phyloP scores from a whole-genome alignment of 2,888 invertebrate species.

The Cheilosia impressa region DNA sequence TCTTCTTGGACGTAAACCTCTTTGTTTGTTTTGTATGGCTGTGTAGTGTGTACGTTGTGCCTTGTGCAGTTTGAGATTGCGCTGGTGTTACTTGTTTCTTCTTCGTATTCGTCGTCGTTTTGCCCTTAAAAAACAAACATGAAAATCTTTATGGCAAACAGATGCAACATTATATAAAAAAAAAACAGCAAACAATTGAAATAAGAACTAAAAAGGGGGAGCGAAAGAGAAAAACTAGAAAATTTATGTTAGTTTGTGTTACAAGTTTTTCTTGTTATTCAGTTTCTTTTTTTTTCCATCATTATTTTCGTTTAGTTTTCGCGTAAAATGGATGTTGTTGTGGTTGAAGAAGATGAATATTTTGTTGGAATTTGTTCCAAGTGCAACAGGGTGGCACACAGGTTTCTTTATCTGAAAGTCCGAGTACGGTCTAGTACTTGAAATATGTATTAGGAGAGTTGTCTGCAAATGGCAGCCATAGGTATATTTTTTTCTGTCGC shows the following conservation, averaged over 20 bases:
- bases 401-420: neutral
- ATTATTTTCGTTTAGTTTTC: slow-evolving; percentile 51
- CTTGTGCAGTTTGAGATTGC: slow-evolving; percentile 36
- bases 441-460: no score
- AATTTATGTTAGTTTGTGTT: slow-evolving; percentile 66
- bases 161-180: slow-evolving; percentile 57
- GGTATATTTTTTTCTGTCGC: no score
- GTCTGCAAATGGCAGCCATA: no score
- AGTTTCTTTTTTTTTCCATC: slow-evolving; percentile 5
- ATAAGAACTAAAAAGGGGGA: slow-evolving; percentile 45
- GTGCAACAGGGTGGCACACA: neutral
- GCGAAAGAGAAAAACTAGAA: slow-evolving; percentile 59
- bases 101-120: slow-evolving; percentile 53
- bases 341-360: slow-evolving; percentile 45
- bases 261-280: slow-evolving; percentile 71
- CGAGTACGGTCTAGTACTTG: no score
- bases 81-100: slow-evolving; percentile 51
- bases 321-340: slow-evolving; percentile 35
- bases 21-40: slow-evolving; percentile 48
- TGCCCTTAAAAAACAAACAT: slow-evolving; percentile 65
- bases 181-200: slow-evolving; percentile 65
- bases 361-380: slow-evolving; percentile 14
- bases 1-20: slow-evolving; percentile 40
- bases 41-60: slow-evolving; percentile 1
- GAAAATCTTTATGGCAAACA: slow-evolving; percentile 72